These are phyloP conservation scores for Muscidifurax raptorellus DNA, from an alignment of 1,140 invertebrate species.

Conservation along the genomic window DNA sequence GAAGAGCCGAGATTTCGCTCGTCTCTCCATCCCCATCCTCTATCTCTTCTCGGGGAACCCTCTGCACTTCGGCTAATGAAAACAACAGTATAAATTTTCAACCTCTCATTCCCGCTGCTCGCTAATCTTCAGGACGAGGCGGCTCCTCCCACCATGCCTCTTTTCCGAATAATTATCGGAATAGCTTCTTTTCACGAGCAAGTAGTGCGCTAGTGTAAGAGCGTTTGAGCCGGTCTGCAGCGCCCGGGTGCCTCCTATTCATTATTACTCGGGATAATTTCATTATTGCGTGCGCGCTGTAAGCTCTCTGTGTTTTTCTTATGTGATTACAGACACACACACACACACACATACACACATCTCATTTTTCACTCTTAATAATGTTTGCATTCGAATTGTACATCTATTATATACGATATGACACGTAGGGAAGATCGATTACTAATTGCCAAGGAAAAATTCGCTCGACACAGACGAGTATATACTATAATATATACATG, in stretches of 20 bases:
- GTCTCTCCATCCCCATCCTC: background rate
- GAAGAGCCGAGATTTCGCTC: background rate
- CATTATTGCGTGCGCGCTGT: constrained; percentile 1
- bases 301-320: background rate
- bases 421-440: too few species aligned
- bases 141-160: background rate
- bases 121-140: background rate
- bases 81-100: constrained; percentile 5
- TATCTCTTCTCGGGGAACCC: background rate
- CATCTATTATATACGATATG: too few species aligned
- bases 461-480: background rate
- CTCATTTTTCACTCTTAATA: background rate
- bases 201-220: background rate
- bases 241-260: background rate
- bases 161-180: constrained; percentile 8
- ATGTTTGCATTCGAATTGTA: background rate
- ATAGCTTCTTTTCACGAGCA: background rate
- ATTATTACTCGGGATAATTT: constrained; percentile 7
- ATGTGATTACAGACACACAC: background rate
- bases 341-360: too few species aligned
- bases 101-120: background rate
- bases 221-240: background rate
- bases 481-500: background rate
- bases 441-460: too few species aligned
- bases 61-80: background rate